Evolutionary conservation across 2,888 invertebrate genomes (phyloP).

Genomic region (Parnassius mnemosyne): DNA sequence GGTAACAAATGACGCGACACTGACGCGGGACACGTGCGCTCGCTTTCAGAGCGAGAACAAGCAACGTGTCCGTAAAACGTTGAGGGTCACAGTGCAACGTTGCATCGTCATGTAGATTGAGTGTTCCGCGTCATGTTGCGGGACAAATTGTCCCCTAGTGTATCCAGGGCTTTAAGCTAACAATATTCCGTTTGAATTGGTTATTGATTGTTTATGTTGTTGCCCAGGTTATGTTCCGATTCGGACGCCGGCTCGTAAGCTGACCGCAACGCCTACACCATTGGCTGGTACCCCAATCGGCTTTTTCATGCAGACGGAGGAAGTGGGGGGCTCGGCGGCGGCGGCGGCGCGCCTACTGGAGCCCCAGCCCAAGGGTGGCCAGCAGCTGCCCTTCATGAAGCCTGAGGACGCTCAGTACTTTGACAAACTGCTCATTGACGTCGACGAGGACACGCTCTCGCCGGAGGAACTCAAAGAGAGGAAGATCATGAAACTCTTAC

Average conservation of each 20-base stretch:
- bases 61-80: too few species aligned
- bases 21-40: too few species aligned
- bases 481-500: constrained; percentile 98
- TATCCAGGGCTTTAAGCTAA: neutral
- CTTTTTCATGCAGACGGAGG: constrained; percentile 96
- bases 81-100: too few species aligned
- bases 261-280: constrained; percentile 99
- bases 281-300: constrained; percentile 95
- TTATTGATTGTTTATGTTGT: constrained; percentile 50
- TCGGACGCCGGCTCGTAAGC: constrained; percentile 97
- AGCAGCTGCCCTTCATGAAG: constrained; percentile 98
- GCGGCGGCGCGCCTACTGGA: constrained; percentile 91
- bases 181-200: constrained; percentile 4
- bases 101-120: too few species aligned
- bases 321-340: constrained; percentile 89
- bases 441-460: constrained; percentile 96
- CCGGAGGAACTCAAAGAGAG: constrained; percentile 99
- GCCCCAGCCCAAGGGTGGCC: constrained; percentile 95
- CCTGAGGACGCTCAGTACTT: constrained; percentile 99
- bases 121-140: too few species aligned
- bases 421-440: constrained; percentile 98
- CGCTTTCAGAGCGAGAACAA: too few species aligned
- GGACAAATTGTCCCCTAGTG: too few species aligned
- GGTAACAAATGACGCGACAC: too few species aligned
- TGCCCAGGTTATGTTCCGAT: constrained; percentile 93